Evolutionary conservation across 2,888 invertebrate species (phyloP).

Genomic region (Terebella lapidaria): DNA sequence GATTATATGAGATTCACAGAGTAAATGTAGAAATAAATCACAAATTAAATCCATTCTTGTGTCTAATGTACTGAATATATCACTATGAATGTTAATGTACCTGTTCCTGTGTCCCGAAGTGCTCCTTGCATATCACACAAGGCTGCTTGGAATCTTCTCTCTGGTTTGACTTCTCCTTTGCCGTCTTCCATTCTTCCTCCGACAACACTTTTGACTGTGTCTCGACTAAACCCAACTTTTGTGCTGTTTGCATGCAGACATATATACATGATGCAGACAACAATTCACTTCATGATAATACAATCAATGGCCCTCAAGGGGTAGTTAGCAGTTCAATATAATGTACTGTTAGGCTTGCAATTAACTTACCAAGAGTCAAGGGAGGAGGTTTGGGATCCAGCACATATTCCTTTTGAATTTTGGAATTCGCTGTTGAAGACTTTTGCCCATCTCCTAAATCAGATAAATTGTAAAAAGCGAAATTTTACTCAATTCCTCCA

Average conservation of each 20-base stretch:
- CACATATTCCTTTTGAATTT: conserved; percentile 40
- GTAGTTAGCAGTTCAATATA: neutral
- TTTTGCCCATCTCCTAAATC: neutral
- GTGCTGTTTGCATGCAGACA: conserved; percentile 30
- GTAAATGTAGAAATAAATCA: neutral
- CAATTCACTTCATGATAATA: neutral
- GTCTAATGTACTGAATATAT: too few relatives aligned
- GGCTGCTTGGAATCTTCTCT: conserved; percentile 49
- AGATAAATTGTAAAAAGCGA: too few relatives aligned
- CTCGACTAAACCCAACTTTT: conserved; percentile 47
- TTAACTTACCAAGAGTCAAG: conserved; percentile 44
- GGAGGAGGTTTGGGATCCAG: conserved; percentile 41
- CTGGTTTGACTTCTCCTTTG: conserved; percentile 45
- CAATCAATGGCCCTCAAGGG: neutral
- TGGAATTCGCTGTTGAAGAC: neutral
- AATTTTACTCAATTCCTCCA: too few relatives aligned
- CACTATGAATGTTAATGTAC: conserved; percentile 26
- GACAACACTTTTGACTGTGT: conserved; percentile 36
- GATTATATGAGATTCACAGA: too few relatives aligned
- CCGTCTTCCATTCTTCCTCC: conserved; percentile 46
- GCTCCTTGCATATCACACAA: conserved; percentile 54
- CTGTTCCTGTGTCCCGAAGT: conserved; percentile 48
- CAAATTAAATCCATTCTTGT: too few relatives aligned
- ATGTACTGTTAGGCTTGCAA: neutral
- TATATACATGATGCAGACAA: neutral